Base-by-base conservation (phyloP, 2,113 vertebrate species). In the Proterorhinus semilunaris region DNA sequence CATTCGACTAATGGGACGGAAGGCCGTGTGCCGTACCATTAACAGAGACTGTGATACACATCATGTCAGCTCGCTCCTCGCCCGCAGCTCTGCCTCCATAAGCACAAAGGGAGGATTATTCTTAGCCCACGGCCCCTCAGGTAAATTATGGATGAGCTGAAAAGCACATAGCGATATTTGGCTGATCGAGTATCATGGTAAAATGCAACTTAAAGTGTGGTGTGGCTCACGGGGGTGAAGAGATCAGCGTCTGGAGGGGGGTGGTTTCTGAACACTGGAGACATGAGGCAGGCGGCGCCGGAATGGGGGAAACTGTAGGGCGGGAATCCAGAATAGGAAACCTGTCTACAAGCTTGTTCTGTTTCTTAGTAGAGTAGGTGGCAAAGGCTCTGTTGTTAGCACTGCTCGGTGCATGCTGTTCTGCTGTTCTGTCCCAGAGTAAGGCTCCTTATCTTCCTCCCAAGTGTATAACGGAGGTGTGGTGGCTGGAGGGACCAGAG, bases 111-210 rank as follows among this genome's bases (percentile, higher is more conserved):
- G 75, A 45, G 12, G 5, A 46, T 81, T 85, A 89, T 90, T 89
- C 82, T 85, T 89, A 86, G 84, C 78, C 5, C 16, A 69, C 76
- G 68, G 44, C 75, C 75, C 71, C 57, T 52, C 78, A 84, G 87
- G 86, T 91, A 78, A 91, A 91, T 90, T 89, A 91, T 91, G 74
- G 79, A 90, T 90, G 90, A 90, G 87, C 75, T 86, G 75, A 77
- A 85, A 81, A 83, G 87, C 84, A 86, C 65, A 62, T 76, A 72
- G 84, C 77, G 83, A 86, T 90, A 90, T 90, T 89, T 83, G 71
- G 72, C 84, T 83, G 89, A 89, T 90, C 89, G 81, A 73, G 82
- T 90, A 80, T 89, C 89, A 76, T 64, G 69, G 83, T 85, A 79
- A 88, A 88, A 90, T 63, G 87, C 79, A 86, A 88, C 87, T 86